A percentile compares a stretch with the other conserved stretches of the same genome.
phyloP scores from a whole-genome alignment of 2,888 invertebrate genomes.

The Pseudanteris insignis region DNA sequence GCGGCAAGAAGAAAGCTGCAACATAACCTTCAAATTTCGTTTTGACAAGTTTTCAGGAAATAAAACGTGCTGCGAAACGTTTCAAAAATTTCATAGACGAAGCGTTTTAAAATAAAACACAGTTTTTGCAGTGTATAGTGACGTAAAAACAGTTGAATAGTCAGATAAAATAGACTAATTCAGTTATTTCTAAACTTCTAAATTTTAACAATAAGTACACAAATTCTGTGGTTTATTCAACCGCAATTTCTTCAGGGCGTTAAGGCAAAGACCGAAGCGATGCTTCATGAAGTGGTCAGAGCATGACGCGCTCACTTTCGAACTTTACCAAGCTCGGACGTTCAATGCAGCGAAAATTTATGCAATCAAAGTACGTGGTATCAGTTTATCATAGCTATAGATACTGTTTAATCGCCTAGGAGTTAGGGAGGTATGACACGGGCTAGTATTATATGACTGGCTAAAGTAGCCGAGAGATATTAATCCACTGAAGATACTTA shows the following conservation, averaged over 20 bases:
- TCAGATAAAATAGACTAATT: too few relatives aligned
- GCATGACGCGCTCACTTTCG: constrained; percentile 7
- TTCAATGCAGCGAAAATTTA: constrained; percentile 20
- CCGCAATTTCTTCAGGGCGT: constrained; percentile 10
- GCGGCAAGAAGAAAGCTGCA: too few relatives aligned
- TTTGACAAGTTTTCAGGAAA: too few relatives aligned
- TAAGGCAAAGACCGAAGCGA: not conserved
- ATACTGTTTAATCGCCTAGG: constrained; percentile 16
- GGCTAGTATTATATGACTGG: constrained; percentile 8
- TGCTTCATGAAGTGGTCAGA: constrained; percentile 13
- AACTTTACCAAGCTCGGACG: constrained; percentile 15
- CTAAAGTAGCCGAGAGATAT: constrained; percentile 14
- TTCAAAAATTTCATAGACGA: too few relatives aligned
- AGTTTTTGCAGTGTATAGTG: too few relatives aligned
- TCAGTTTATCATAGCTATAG: constrained; percentile 16
- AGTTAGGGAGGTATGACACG: not conserved
- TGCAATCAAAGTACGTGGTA: constrained; percentile 7
- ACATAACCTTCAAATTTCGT: too few relatives aligned
- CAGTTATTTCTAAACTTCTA: too few relatives aligned
- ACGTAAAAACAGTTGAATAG: too few relatives aligned
- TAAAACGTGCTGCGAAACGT: too few relatives aligned
- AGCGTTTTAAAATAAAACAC: too few relatives aligned
- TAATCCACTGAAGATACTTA: constrained; percentile 8
- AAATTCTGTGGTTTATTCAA: too few relatives aligned
- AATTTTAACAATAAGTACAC: too few relatives aligned